Evolutionary conservation across 2,888 invertebrate genomes (phyloP).

Genomic region (Coenonympha arcania): DNA sequence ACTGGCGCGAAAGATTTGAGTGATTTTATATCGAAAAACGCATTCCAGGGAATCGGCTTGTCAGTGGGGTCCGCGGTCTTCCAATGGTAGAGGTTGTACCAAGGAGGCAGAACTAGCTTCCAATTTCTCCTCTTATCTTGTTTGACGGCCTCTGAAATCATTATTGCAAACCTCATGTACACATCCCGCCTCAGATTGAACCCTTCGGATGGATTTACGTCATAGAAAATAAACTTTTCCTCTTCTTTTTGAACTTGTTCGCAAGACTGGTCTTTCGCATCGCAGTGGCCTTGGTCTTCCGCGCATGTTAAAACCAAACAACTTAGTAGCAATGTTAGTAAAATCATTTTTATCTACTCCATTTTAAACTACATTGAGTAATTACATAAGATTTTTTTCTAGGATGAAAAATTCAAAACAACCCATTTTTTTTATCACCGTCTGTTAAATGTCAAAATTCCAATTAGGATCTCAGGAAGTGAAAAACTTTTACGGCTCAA

Average conservation of each 20-base stretch:
- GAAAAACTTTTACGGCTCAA: too few relatives aligned
- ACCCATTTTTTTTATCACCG: too few relatives aligned
- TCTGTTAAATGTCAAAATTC: too few relatives aligned
- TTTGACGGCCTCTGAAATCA: constrained; percentile 80
- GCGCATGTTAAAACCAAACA: constrained; percentile 12
- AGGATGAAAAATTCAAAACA: too few relatives aligned
- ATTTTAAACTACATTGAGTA: too few relatives aligned
- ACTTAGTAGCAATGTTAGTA: constrained; percentile 5
- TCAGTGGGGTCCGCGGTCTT: constrained; percentile 71
- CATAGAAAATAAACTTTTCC: constrained; percentile 87
- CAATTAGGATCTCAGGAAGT: too few relatives aligned
- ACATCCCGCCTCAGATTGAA: constrained; percentile 98
- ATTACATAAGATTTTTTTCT: too few relatives aligned
- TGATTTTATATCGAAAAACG: constrained; percentile 88
- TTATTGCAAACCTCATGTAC: constrained; percentile 91
- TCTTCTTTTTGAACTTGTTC: background rate
- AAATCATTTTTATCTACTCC: constrained; percentile 17
- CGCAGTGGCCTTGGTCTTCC: constrained; percentile 24
- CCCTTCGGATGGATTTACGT: constrained; percentile 96
- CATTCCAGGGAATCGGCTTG: constrained; percentile 81
- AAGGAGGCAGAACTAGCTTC: constrained; percentile 90
- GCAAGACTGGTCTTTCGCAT: constrained; percentile 18
- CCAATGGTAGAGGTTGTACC: constrained; percentile 95
- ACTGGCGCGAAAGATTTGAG: constrained; percentile 86
- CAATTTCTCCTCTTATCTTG: constrained; percentile 65